Conservation (phyloP, 2,888 invertebrate species). For the Melieria crassipennis region DNA sequence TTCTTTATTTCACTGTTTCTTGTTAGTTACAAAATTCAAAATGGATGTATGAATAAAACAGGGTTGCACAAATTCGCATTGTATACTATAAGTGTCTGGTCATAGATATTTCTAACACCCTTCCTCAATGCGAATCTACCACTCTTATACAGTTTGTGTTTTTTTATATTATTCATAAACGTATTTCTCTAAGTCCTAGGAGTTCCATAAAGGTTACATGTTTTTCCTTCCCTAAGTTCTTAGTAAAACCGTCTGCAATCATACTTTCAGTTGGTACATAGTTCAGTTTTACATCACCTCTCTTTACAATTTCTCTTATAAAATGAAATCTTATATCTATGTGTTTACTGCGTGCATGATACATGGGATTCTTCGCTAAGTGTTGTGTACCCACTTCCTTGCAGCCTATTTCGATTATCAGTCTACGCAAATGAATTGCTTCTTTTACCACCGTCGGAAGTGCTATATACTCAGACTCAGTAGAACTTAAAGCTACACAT, state of each 20-base stretch:
- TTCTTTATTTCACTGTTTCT: too few relatives aligned
- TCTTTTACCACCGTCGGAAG: background rate
- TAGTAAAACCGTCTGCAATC: background rate
- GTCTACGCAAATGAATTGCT: background rate
- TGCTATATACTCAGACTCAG: background rate
- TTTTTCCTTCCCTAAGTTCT: conserved; percentile 15
- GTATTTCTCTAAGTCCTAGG: background rate
- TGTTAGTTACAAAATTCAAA: too few relatives aligned
- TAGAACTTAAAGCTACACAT: conserved; percentile 27
- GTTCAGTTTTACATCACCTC: conserved; percentile 13
- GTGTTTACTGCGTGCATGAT: conserved; percentile 32
- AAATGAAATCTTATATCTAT: conserved; percentile 34
- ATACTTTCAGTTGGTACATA: conserved; percentile 25
- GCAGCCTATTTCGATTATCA: conserved; percentile 14
- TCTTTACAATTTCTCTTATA: conserved; percentile 25
- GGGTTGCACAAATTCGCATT: too few relatives aligned
- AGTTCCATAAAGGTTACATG: conserved; percentile 4
- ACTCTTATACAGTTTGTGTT: too few relatives aligned
- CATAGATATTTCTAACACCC: background rate
- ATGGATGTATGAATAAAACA: too few relatives aligned
- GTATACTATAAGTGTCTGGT: too few relatives aligned
- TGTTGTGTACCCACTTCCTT: conserved; percentile 22
- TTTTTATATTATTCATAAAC: too few relatives aligned
- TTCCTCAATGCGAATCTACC: background rate
- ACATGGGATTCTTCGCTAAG: conserved; percentile 19